Evolutionary conservation across 2,888 invertebrate genomes (phyloP), one percentile per base, ranked within the genome.

Genomic region (Beris morrisii): DNA sequence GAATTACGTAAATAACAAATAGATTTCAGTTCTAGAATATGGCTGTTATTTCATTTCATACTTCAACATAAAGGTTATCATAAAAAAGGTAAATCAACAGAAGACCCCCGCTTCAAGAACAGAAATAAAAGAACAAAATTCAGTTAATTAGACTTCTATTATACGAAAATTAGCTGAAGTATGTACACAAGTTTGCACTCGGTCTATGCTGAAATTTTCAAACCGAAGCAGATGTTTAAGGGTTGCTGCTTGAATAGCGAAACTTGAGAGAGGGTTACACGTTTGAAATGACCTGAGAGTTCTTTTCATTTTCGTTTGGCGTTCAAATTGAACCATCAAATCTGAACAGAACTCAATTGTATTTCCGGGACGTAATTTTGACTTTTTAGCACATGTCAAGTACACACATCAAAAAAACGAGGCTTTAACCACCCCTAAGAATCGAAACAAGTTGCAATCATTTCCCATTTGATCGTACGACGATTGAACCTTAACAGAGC

Each of bases 61-160:
- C 22, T 22, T 22, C 22, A 22, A 22, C 22, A 22, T 22, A 22
- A 22, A 22, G 22, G 22, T 22, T 22, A 22, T 22, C 22, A 22
- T 22, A 22, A 22, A 22, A 22, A 22, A 22, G 22, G 22, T 22
- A 22, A 22, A 22, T 22, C 22, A 22, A 22, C 22, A 22, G 22
- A 22, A 22, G 22, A n/a, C 48, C 15, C 15, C 48, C 48, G 48
- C 12, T 48, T 12, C 2, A 22, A 4, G 5, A 9, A 9, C 38
- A 9, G 38, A 38, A 38, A 38, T 38, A 38, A 56, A 56, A 58
- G 50, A 61, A 38, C 50, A 50, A 52, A 61, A 52, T 61, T 38
- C 52, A 15, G 28, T 65, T 68, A 65, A 68, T 68, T 68, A 68
- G 68, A 43, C 59, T 50, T 65, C 68, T 65, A 64, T 68, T 68